Evolutionary conservation across 92 coral and sea anemone genomes (phyloP).

Genomic region (Nematostella vectensis): DNA sequence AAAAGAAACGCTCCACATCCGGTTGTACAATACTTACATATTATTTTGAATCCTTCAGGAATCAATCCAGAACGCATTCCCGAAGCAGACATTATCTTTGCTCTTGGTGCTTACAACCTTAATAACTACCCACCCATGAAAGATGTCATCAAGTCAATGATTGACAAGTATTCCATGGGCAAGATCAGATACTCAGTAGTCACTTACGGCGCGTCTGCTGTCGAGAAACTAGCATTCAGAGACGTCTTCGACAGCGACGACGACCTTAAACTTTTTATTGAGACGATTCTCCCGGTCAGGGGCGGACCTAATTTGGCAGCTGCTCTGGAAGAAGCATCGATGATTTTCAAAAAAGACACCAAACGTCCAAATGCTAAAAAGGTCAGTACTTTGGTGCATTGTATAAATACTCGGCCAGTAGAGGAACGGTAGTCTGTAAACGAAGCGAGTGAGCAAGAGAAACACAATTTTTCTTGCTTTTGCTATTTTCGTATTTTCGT

Average conservation of each 20-base stretch:
- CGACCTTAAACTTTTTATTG: conserved; percentile 31
- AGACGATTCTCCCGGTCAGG: conserved; percentile 28
- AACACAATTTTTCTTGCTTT: no score
- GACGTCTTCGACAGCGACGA: conserved; percentile 26
- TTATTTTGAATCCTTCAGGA: no score
- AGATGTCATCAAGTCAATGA: conserved; percentile 25
- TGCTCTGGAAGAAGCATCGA: conserved; percentile 49
- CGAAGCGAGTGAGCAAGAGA: no score
- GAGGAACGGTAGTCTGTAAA: no score
- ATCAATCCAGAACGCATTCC: conserved; percentile 3
- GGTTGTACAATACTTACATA: no score
- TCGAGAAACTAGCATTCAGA: conserved; percentile 28
- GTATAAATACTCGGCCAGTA: no score
- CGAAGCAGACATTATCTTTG: conserved; percentile 47
- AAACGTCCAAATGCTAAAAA: conserved; percentile 76
- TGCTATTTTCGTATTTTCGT: no score
- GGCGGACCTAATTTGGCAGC: conserved; percentile 51
- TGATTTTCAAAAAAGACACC: conserved; percentile 51
- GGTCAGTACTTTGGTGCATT: conserved; percentile 9
- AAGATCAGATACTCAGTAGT: conserved; percentile 37
- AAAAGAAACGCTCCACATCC: no score
- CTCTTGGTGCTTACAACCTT: conserved; percentile 31
- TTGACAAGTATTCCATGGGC: conserved; percentile 39
- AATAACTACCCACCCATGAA: conserved; percentile 19
- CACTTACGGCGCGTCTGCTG: conserved; percentile 36